Evolutionary conservation across 2,888 invertebrate genomes (phyloP).

Genomic region (Lycocerus yunnanus): DNA sequence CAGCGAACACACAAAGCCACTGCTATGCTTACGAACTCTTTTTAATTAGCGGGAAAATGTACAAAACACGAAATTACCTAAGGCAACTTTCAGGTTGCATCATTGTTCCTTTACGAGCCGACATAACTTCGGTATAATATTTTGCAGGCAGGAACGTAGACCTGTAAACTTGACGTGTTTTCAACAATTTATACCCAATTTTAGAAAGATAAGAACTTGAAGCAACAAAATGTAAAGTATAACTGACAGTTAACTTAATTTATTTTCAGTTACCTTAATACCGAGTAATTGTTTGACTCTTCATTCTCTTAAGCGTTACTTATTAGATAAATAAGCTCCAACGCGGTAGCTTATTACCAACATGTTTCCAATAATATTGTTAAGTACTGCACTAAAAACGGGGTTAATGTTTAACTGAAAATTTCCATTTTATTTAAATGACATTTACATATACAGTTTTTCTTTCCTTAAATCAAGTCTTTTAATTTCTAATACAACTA

Average conservation of each 20-base stretch:
- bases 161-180: not conserved
- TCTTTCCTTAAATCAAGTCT: no score
- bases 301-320: not conserved
- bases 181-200: not conserved
- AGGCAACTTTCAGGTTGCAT: not conserved
- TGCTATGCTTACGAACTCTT: not conserved
- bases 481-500: no score
- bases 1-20: no score
- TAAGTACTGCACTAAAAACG: no score
- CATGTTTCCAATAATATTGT: no score
- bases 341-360: not conserved
- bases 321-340: not conserved
- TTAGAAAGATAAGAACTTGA: not conserved
- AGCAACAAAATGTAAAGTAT: not conserved
- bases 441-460: no score
- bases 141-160: not conserved
- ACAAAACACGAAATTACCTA: not conserved
- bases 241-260: not conserved
- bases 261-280: not conserved
- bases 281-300: not conserved
- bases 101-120: not conserved
- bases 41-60: not conserved
- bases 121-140: not conserved
- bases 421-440: no score
- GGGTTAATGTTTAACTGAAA: no score